Evolutionary conservation across 2,888 invertebrate species (phyloP), one percentile per base, ranked within the genome.

Genomic region (Amitus sp.): DNA sequence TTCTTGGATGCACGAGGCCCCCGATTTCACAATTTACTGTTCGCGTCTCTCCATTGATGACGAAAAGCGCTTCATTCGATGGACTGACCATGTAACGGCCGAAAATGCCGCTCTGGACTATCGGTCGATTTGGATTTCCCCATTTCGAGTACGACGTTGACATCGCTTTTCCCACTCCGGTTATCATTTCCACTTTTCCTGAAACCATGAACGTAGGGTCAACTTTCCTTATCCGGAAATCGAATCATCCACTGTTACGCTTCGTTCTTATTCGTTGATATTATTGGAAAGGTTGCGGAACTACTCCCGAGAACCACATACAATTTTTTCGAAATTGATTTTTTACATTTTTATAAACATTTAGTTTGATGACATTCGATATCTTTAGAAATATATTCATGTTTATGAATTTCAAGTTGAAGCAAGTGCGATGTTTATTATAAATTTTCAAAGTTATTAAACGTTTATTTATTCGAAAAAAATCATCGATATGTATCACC

Each of bases 131-230:
- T 12, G 88, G 87, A 73, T 87, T 87, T 54, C 85, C 86, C 89
- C 90, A 90, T 73, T 86, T 85, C 48, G 87, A 85, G 55, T 86
- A 73, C 57, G 83, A 79, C 7, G 85, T 76, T 12, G 86, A 82
- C 81, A 87, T 85, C 9, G 89, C 87, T 72, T 86, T 85, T 7
- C 89, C 89, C 46, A 89, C 88, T 62, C 91, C 91, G 33, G 90
- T 89, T 68, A 92, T 89, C 84, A 90, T 89, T 78, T 90, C 90
- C 37, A 91, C 90, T 85, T 90, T 90, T 17, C 89, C 89, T 87
- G 80, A 15, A 55, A 47, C 10, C 34, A 27, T 19, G 18, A 46
- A 9, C 9, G 28, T 9, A 13, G 18, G 18, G 12, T 39, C 19
- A 13, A 45, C 7, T n/a, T n/a, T n/a, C n/a, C n/a, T n/a, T n/a